These are phyloP conservation scores for Zophobas atratus DNA, from an alignment of 1,140 invertebrate genomes.

Conservation along the genomic window DNA sequence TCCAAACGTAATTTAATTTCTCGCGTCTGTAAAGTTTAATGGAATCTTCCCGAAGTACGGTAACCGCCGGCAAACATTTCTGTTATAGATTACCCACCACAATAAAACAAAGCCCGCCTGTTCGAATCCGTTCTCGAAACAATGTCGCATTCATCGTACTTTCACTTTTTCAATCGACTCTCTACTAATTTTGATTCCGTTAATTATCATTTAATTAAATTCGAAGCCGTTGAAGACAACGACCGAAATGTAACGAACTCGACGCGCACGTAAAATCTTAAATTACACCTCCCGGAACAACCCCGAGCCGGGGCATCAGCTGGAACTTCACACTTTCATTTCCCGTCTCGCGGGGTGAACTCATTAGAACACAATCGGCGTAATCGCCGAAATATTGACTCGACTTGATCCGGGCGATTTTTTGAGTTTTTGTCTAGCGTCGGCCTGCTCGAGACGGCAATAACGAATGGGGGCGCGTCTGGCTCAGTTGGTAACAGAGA, in stretches of 20 bases:
- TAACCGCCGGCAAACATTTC: constrained; percentile 6
- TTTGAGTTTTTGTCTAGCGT: background rate
- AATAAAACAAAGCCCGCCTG: background rate
- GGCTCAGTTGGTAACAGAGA: constrained; percentile 42
- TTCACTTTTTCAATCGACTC: background rate
- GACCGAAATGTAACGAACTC: background rate
- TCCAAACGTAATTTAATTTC: constrained; percentile 35
- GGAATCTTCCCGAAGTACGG: constrained; percentile 24
- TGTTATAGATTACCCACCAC: constrained; percentile 13
- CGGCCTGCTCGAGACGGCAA: constrained; percentile 10
- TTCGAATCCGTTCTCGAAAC: background rate
- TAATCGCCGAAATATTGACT: background rate
- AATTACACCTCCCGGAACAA: constrained; percentile 5
- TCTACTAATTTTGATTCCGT: constrained; percentile 8
- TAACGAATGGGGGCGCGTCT: constrained; percentile 35
- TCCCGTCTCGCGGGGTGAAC: background rate
- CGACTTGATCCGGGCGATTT: background rate
- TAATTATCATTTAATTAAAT: constrained; percentile 6
- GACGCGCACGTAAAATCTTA: constrained; percentile 7
- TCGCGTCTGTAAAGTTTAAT: constrained; percentile 40
- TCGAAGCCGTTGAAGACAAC: background rate
- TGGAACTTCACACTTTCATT: constrained; percentile 16
- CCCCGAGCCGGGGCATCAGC: background rate
- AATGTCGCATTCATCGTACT: constrained; percentile 5
- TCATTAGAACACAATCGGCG: background rate